Evolutionary conservation across 2,113 vertebrate genomes (phyloP), one percentile per base, ranked within the genome.

Genomic region (Potamarius usumacintae): DNA sequence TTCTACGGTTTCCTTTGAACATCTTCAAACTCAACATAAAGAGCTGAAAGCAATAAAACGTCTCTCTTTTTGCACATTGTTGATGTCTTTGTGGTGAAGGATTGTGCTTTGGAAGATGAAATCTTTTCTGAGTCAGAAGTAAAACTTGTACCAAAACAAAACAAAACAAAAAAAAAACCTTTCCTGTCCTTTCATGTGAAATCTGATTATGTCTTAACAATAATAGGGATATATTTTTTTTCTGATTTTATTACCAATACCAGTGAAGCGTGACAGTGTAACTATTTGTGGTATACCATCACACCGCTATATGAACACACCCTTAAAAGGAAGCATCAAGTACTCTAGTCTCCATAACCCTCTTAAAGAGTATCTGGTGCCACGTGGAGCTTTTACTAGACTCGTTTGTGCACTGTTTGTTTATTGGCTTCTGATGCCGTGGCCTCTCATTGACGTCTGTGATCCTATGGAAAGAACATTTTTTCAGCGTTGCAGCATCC

Each of bases 311-410:
- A 60, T 20, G 18, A 81, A 58, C 55, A 58, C 78, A 58, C 53
- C 78, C 55, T 58, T 34, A 62, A 60, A 62, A 60, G 15, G 55
- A 81, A 81, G 79, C 78, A 53, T 17, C n/a, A 10, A 79, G 55
- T 18, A 20, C 67, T 14, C 10, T 6, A 11, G 8, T n/a, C 48
- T 48, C 42, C 11, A 15, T 48, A 84, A 71, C 27, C 52, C 53
- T n/a, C 6, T 22, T 71, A 57, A 20, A 72, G 50, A 69, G 50
- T 69, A 57, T 84, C 82, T 71, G 34, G 27, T 81, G 77, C 77
- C 85, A 86, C 62, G 15, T 86, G 20, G 76, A 65, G 62, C 25
- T 72, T 86, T 72, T 82, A 60, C 53, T 71, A 60, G 63, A 86
- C 9, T 72, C 65, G 25, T 12, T 81, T 17, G 18, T 57, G 34